These are phyloP conservation scores for Nymphalis c-album DNA, from an alignment of 2,888 invertebrate species.

Conservation along the genomic window DNA sequence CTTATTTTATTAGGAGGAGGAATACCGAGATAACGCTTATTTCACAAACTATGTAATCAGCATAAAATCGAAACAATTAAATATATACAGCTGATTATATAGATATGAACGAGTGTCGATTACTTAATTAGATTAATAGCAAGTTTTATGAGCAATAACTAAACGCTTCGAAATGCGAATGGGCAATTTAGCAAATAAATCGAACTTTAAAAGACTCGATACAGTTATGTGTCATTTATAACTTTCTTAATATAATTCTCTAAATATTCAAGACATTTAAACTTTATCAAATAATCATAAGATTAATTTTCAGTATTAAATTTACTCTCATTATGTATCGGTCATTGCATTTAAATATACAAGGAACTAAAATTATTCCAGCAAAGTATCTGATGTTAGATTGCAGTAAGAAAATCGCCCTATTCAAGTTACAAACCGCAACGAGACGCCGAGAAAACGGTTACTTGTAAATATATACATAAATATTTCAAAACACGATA, in stretches of 20 bases:
- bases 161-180: conserved; percentile 17
- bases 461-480: conserved; percentile 21
- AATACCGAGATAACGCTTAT: conserved; percentile 58
- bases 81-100: conserved; percentile 34
- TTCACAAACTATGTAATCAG: conserved; percentile 57
- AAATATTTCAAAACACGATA: conserved; percentile 27
- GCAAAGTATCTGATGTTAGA: conserved; percentile 35
- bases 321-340: conserved; percentile 17
- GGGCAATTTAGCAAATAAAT: conserved; percentile 18
- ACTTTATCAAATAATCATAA: not conserved
- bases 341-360: conserved; percentile 25
- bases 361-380: conserved; percentile 28
- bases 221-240: conserved; percentile 1
- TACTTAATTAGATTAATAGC: conserved; percentile 44
- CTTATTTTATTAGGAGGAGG: conserved; percentile 69
- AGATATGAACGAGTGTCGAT: conserved; percentile 35
- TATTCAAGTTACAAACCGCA: conserved; percentile 45
- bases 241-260: not conserved
- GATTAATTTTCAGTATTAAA: conserved; percentile 4
- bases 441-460: conserved; percentile 37
- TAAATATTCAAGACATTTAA: not conserved
- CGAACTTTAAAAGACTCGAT: conserved; percentile 9
- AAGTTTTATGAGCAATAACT: conserved; percentile 37
- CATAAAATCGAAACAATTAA: conserved; percentile 49
- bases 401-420: conserved; percentile 42